Evolutionary conservation across 2,888 invertebrate species (phyloP).

Genomic region (Ectropis crepuscularia): DNA sequence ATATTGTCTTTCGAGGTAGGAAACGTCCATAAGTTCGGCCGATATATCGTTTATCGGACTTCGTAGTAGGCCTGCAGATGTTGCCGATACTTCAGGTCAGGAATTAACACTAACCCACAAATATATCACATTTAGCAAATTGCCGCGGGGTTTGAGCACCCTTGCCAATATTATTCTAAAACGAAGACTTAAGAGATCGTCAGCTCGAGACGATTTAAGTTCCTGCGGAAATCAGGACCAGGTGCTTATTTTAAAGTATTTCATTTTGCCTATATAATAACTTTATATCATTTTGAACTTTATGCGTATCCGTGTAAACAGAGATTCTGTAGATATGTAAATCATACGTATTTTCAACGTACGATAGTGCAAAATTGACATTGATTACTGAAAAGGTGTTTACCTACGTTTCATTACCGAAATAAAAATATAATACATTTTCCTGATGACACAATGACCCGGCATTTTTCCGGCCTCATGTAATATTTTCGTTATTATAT

Average conservation of each 20-base stretch:
- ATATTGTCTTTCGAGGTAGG: too few relatives aligned
- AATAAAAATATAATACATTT: background rate
- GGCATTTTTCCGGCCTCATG: constrained; percentile 4
- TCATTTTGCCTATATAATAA: constrained; percentile 20
- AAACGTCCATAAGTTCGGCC: too few relatives aligned
- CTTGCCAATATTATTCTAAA: background rate
- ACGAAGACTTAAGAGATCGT: background rate
- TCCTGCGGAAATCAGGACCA: constrained; percentile 1
- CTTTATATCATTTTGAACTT: constrained; percentile 17
- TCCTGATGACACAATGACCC: constrained; percentile 14
- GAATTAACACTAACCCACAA: constrained; percentile 3
- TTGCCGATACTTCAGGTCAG: background rate
- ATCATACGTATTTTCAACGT: constrained; percentile 40
- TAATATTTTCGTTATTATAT: background rate
- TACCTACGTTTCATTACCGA: constrained; percentile 3
- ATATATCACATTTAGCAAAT: constrained; percentile 6
- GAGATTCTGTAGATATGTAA: constrained; percentile 44
- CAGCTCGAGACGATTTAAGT: constrained; percentile 1
- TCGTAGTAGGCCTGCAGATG: too few relatives aligned
- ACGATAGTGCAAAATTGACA: constrained; percentile 29
- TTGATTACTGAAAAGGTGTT: constrained; percentile 12
- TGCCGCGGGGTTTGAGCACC: background rate
- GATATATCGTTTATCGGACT: too few relatives aligned
- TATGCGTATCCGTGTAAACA: constrained; percentile 10
- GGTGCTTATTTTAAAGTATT: constrained; percentile 7